Base-by-base conservation (phyloP, 2,113 vertebrate genomes). In the Nycticebus coucang region DNA sequence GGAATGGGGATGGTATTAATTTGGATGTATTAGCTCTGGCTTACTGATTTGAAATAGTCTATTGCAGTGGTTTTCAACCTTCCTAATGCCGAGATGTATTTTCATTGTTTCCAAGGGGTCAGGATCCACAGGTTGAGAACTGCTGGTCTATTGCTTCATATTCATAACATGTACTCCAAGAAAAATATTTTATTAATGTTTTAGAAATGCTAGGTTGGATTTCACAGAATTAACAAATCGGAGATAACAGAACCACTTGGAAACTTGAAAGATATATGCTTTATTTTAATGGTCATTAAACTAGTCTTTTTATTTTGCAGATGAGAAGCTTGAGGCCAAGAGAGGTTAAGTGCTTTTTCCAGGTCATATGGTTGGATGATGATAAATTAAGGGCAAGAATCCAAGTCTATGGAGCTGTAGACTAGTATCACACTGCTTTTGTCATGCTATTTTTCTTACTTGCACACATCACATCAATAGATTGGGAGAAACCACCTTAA, bases 351-450 rank as follows among this genome's bases (percentile, higher is more conserved):
- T 87, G 57, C 41, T 95, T 85, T 21, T 33, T 83, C 35, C 55
- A 68, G 78, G 59, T 94, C 59, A 55, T 78, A 30, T 66, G n/a
- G 77, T 57, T 91, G 62, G 85, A 72, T 69, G 35, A 86, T 81
- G 74, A 80, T 53, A 84, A n/a, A 83, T 91, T 87, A 78, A 89
- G 64, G 78, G 74, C 30, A 50, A 86, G 75, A 89, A 68, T 87
- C 57, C 72, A 93, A 88, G 33, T 75, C 60, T 72, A 66, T 84
- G 35, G 30, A 91, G 59, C 82, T 87, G 15, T 88, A 60, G 45
- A 68, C 53, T 72, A 78, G 59, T 66, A 66, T 89, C 30, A 86
- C 72, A 75, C 59, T 78, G 69, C 53, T 95, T 85, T 62, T 75
- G 26, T 66, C 53, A 57, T 64, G 24, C 75, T 86, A 62, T 14